These are phyloP conservation scores for Tridacna gigas DNA, from an alignment of 2,888 invertebrate species.

Conservation along the genomic window DNA sequence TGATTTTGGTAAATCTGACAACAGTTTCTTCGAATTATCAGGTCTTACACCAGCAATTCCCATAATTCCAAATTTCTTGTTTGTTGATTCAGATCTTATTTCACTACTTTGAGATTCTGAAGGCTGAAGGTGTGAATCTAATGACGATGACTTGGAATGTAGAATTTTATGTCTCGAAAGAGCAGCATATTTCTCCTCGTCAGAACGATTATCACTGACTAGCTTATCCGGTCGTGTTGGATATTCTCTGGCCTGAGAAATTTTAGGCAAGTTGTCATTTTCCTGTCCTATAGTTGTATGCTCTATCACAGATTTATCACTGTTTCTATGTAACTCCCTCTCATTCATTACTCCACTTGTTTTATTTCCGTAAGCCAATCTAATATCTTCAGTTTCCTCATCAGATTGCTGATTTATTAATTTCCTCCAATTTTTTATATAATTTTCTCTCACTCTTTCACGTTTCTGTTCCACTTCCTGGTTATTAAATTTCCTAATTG, in stretches of 20 bases:
- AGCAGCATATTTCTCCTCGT: constrained; percentile 65
- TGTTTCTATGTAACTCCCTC: background rate
- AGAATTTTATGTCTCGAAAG: constrained; percentile 58
- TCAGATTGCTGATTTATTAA: constrained; percentile 19
- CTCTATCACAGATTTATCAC: background rate
- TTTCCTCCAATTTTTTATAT: constrained; percentile 24
- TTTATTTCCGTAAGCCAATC: background rate
- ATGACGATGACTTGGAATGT: constrained; percentile 54
- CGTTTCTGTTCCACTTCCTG: constrained; percentile 41
- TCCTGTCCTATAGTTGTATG: background rate
- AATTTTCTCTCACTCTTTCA: constrained; percentile 46
- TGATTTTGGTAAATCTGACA: background rate
- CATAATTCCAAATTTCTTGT: constrained; percentile 19
- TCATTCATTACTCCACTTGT: background rate
- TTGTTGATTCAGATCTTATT: background rate
- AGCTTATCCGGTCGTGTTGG: constrained; percentile 15
- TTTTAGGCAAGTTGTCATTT: background rate
- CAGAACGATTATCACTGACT: constrained; percentile 58
- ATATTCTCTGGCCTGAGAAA: background rate
- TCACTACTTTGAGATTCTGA: background rate
- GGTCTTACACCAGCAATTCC: constrained; percentile 5
- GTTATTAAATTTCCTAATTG: constrained; percentile 56
- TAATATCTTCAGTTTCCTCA: constrained; percentile 5
- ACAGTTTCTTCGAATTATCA: background rate
- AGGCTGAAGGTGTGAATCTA: constrained; percentile 27